Conservation (phyloP, 2,113 vertebrate genomes). For the Scartelaos histophorus region DNA sequence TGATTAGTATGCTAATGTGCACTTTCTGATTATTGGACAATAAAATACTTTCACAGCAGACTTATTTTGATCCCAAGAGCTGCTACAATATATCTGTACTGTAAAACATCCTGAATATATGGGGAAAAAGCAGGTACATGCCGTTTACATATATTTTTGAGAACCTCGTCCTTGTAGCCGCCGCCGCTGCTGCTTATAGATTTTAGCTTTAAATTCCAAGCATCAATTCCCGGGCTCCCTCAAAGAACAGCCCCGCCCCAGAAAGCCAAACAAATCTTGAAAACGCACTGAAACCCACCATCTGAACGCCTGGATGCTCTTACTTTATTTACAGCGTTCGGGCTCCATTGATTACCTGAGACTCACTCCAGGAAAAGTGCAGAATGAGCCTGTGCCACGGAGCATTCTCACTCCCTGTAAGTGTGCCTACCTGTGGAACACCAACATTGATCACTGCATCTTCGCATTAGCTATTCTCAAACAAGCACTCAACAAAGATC, state of each 20-base stretch:
- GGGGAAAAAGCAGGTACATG: too few relatives aligned
- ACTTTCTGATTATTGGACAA: too few relatives aligned
- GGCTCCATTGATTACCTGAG: background rate
- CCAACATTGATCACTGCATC: background rate
- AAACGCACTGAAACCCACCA: background rate
- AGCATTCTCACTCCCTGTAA: background rate
- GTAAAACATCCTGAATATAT: too few relatives aligned
- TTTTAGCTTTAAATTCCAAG: background rate
- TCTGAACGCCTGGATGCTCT: background rate
- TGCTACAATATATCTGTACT: too few relatives aligned
- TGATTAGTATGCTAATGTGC: too few relatives aligned
- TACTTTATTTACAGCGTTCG: background rate
- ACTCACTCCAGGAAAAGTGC: background rate
- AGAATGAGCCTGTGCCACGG: background rate
- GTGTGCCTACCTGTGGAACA: background rate
- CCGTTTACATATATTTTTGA: background rate
- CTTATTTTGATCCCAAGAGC: too few relatives aligned
- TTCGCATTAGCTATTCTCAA: slow-evolving; percentile 2
- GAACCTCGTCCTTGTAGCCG: background rate
- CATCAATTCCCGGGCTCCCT: background rate
- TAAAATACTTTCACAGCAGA: too few relatives aligned
- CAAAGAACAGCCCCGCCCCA: background rate
- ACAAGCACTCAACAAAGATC: background rate
- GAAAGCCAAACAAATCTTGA: background rate
- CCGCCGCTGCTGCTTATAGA: background rate